Conservation (phyloP, 2,888 invertebrate genomes). For the Macaria liturata region DNA sequence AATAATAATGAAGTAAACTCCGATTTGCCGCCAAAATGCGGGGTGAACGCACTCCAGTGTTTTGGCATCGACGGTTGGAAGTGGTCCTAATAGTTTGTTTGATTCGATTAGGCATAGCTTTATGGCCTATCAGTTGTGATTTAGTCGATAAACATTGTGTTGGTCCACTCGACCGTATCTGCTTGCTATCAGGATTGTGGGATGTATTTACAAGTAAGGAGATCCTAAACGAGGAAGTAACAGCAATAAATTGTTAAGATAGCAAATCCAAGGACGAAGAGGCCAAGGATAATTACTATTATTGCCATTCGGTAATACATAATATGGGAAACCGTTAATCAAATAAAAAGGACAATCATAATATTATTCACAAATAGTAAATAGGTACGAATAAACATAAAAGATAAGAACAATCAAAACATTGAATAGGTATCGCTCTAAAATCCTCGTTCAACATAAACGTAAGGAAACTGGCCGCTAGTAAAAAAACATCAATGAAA, state of each 20-base stretch:
- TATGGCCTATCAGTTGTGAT: slow-evolving; percentile 42
- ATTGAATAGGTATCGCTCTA: too few relatives aligned
- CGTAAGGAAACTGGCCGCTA: background rate
- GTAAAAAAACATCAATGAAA: background rate
- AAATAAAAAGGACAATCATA: too few relatives aligned
- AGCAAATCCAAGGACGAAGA: background rate
- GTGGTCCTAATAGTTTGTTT: slow-evolving; percentile 76
- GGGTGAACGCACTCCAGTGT: slow-evolving; percentile 80
- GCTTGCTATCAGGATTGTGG: background rate
- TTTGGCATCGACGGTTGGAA: slow-evolving; percentile 75
- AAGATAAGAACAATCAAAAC: too few relatives aligned
- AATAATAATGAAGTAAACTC: slow-evolving; percentile 75
- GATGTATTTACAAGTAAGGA: background rate
- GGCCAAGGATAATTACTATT: too few relatives aligned
- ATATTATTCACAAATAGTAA: too few relatives aligned
- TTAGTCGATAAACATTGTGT: slow-evolving; percentile 29
- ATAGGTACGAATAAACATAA: too few relatives aligned
- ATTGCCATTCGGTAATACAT: too few relatives aligned
- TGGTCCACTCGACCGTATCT: slow-evolving; percentile 10
- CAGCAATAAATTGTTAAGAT: background rate
- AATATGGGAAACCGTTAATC: too few relatives aligned
- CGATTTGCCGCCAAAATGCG: slow-evolving; percentile 78
- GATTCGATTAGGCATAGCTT: slow-evolving; percentile 68
- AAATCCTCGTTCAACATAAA: background rate
- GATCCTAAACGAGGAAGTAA: background rate